Evolutionary conservation across 2,888 invertebrate genomes (phyloP).

Genomic region (Muschampia plurimacula): DNA sequence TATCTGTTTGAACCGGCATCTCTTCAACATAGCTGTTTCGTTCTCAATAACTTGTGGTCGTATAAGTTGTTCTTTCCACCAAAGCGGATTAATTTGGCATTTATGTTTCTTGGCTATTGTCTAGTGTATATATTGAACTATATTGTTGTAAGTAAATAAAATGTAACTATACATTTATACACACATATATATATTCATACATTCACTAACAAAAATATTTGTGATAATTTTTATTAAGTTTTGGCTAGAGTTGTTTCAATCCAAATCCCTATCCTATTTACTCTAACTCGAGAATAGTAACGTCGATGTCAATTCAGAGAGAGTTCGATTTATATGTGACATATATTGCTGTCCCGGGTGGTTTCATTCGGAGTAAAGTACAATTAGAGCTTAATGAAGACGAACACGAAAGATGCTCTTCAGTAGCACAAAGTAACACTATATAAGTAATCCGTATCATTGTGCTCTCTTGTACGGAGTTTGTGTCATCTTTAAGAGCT

Average conservation of each 20-base stretch:
- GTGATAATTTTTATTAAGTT: too few species aligned
- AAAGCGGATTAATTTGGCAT: too few species aligned
- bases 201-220: too few species aligned
- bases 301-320: background rate
- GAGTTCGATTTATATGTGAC: constrained; percentile 28
- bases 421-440: background rate
- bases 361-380: constrained; percentile 24
- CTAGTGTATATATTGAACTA: too few species aligned
- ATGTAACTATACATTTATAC: too few species aligned
- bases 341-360: constrained; percentile 15
- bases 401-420: background rate
- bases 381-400: constrained; percentile 31
- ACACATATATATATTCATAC: too few species aligned
- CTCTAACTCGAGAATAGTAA: background rate
- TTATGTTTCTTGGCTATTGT: too few species aligned
- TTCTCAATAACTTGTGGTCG: too few species aligned
- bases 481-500: constrained; percentile 1
- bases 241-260: background rate
- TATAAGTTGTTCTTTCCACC: too few species aligned
- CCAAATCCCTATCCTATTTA: background rate
- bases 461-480: background rate
- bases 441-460: constrained; percentile 11
- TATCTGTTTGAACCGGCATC: too few species aligned
- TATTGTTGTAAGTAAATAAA: too few species aligned
- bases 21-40: too few species aligned